Conservation (phyloP, 2,797 vertebrate genomes). For the Artibeus lituratus region DNA sequence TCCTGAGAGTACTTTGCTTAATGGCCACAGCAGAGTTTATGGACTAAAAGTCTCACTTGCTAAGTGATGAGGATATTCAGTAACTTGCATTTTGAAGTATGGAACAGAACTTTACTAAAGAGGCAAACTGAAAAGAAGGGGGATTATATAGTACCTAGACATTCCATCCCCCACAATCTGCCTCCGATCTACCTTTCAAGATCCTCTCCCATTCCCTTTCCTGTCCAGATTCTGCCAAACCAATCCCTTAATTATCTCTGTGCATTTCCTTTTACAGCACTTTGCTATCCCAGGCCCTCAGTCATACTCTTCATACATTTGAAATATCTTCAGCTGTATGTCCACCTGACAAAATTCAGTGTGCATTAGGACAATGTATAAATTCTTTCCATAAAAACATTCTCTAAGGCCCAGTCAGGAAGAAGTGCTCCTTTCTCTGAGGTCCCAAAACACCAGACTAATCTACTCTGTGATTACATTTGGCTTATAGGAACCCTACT, state of each 20-base stretch:
- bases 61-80: neutral
- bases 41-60: neutral
- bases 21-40: neutral
- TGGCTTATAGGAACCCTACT: neutral
- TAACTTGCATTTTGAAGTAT: neutral
- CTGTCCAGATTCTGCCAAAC: neutral
- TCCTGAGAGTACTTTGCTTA: neutral
- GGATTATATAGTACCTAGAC: neutral
- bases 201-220: neutral
- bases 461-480: neutral
- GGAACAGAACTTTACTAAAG: neutral
- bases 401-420: neutral
- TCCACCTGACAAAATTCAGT: neutral
- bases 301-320: neutral
- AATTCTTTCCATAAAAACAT: neutral
- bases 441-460: neutral
- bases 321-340: neutral
- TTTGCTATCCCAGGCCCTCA: neutral
- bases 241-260: neutral
- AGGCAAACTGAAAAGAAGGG: neutral
- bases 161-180: neutral
- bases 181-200: neutral
- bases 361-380: neutral
- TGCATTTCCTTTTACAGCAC: neutral
- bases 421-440: neutral